Evolutionary conservation across 1,140 invertebrate genomes (phyloP), one percentile per base, ranked within the genome.

Genomic region (Meteorus sp.): DNA sequence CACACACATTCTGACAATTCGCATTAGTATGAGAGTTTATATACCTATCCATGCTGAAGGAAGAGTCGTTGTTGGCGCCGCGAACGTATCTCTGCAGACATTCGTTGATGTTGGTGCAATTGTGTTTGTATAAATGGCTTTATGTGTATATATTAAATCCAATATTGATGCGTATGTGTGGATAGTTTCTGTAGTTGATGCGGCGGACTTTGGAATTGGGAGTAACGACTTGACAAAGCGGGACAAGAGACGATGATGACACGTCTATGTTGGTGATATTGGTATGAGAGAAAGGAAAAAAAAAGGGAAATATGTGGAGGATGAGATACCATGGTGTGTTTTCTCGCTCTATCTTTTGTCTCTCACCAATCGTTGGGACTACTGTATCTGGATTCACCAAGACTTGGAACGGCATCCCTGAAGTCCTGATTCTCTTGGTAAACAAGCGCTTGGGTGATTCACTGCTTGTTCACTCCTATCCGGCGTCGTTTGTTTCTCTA

Each of bases 371-470:
- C n/a, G n/a, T n/a, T n/a, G n/a, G n/a, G n/a, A n/a, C n/a, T n/a
- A n/a, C n/a, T n/a, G n/a, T n/a, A n/a, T n/a, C n/a, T n/a, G n/a
- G n/a, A n/a, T n/a, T n/a, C n/a, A n/a, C 41, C 33, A 13, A 37
- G 35, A 41, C 56, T 57, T 51, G 60, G 39, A 59, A 56, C 52
- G 52, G 50, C 45, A 66, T 72, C 70, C 68, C 66, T 71, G 73
- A 74, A 77, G 74, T 65, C 70, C 70, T 76, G 74, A 78, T 78
- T 78, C 72, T 66, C 71, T 77, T 68, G 73, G 76, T 78, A 78
- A 78, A 78, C 75, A 78, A 78, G 72, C 74, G 73, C 75, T 76
- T 70, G 70, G 74, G 74, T 77, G 74, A 78, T 78, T 77, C 74
- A 77, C 75, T 75, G 76, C 75, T 76, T 76, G 72, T 74, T 72